Evolutionary conservation across 2,888 invertebrate genomes (phyloP).

Genomic region (Sympetrum striolatum): DNA sequence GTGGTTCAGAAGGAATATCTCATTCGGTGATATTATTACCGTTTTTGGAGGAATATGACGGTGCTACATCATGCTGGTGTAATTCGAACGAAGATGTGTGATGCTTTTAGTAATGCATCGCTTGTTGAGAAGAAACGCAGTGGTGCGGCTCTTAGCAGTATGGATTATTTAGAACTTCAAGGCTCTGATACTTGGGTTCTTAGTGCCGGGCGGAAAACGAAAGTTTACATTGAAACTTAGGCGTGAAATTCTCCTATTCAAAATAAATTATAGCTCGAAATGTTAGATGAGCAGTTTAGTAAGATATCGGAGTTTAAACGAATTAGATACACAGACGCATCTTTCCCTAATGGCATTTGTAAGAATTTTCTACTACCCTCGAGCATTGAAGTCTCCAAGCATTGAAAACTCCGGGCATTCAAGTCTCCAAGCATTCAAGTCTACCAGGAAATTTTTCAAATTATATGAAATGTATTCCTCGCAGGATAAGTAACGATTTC

Average conservation of each 20-base stretch:
- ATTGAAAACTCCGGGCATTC: no score
- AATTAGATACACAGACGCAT: background rate
- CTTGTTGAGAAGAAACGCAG: background rate
- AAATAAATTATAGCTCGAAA: background rate
- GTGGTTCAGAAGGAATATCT: background rate
- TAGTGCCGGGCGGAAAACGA: background rate
- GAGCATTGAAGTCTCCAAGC: background rate
- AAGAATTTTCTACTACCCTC: background rate
- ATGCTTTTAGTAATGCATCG: background rate
- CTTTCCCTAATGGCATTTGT: background rate
- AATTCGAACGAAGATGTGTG: background rate
- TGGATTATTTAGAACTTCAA: no score
- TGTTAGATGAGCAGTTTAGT: background rate
- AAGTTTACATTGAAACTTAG: background rate
- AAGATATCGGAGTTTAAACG: background rate
- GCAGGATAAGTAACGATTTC: no score
- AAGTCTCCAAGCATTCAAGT: no score
- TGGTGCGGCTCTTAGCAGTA: background rate
- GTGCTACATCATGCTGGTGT: background rate
- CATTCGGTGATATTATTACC: background rate
- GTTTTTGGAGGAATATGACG: background rate
- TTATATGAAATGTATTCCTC: no score
- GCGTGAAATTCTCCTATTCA: background rate
- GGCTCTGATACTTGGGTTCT: no score
- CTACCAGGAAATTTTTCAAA: no score